Conservation (phyloP, 2,113 vertebrate genomes). For the Acrocephalus arundinaceus region DNA sequence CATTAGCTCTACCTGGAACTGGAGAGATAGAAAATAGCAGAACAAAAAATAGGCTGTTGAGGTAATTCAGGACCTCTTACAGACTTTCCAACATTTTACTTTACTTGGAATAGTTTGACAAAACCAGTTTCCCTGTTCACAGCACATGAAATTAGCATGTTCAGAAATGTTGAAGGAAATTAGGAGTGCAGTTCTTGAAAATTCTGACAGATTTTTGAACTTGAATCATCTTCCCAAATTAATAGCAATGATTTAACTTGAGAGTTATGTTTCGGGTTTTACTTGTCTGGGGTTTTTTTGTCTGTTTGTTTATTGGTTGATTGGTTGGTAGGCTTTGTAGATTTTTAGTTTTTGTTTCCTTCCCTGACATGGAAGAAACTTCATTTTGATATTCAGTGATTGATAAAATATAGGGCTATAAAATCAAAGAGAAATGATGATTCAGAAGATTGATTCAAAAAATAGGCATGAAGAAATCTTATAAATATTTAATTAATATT, state of each 20-base stretch:
- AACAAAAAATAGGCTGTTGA: neutral
- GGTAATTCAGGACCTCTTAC: neutral
- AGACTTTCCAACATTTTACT: neutral
- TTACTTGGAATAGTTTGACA: neutral
- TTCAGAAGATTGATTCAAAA: constrained; percentile 9
- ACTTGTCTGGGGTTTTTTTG: neutral
- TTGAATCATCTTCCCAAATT: neutral
- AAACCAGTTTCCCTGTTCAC: neutral
- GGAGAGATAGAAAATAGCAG: neutral
- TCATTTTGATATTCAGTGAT: neutral
- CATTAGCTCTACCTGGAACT: neutral
- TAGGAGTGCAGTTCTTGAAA: neutral
- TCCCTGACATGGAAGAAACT: neutral
- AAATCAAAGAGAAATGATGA: neutral
- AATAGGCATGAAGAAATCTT: neutral
- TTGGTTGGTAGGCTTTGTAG: neutral
- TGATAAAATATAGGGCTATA: constrained; percentile 11
- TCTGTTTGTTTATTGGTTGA: neutral
- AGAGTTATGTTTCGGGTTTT: neutral
- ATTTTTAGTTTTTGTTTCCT: neutral
- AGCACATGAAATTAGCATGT: neutral
- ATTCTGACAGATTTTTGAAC: neutral
- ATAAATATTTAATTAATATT: constrained; percentile 45
- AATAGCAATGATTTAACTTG: neutral
- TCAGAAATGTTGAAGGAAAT: neutral